Base-by-base conservation (phyloP, 1,140 invertebrate species). In the Cepaea nemoralis region DNA sequence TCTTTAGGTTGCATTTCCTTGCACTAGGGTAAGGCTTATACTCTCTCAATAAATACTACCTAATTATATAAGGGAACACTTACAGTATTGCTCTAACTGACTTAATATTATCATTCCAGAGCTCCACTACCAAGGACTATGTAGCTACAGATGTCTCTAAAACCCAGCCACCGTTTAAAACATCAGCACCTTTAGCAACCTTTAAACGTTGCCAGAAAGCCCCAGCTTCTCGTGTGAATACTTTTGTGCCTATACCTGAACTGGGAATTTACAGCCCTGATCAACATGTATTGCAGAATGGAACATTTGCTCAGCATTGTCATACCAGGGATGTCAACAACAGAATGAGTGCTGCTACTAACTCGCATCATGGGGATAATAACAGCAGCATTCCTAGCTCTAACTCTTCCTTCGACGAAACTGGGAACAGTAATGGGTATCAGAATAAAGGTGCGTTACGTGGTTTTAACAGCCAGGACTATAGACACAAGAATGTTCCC, bases 231-330 rank as follows among this genome's bases (percentile, higher is more conserved):
- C 27, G 50, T 16, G 3, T 6, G 8, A 79, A 67, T 63, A 69
- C 59, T 14, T 80, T 80, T 55, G 78, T 80, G 6, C 78, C 78
- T 12, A 80, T 80, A 22, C 78, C 78, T 19, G 82, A 83, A 31
- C 42, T 78, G 31, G 75, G 76, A 0, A 74, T 70, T 31, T 77
- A 59, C 45, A 79, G 37, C 33, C 69, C 76, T 74, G 82, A 83
- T 22, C 71, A 75, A n/a, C 82, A 83, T 55, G 82, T 83, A 22
- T 39, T 78, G 5, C 66, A 73, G 78, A 80, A 80, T 59, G 78
- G 78, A 39, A 80, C 78, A 22, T 80, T 73, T 45, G 78, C 78
- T 42, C 78, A 80, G 59, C 59, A 80, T 67, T 80, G 78, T 45
- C 78, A 80, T 35, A 16, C 1, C 31, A 12, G 69, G n/a, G 69